A percentile compares a stretch with the other conserved stretches of the same genome.
phyloP scores from a whole-genome alignment of 2,113 vertebrate species.

The Calyptommatus sinebrachiatus region DNA sequence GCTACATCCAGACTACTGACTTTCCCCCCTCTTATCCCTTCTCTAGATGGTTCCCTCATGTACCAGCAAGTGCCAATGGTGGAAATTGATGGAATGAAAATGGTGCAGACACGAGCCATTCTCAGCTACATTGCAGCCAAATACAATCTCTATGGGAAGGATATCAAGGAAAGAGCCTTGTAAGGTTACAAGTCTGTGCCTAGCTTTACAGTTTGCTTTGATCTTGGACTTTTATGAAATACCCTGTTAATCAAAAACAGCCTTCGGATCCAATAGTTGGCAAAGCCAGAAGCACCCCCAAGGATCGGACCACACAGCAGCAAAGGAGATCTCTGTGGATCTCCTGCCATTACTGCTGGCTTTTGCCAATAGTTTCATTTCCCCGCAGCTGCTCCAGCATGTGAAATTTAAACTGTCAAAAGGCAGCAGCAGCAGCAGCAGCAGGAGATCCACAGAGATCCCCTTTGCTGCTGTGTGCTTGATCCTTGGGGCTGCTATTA shows the following conservation, averaged over 20 bases:
- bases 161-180: slow-evolving; percentile 79
- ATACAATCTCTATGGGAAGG: slow-evolving; percentile 82
- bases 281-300: no score
- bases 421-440: no score
- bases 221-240: background rate
- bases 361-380: no score
- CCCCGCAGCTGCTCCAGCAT: no score
- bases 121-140: slow-evolving; percentile 84
- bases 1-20: background rate
- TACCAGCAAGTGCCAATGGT: slow-evolving; percentile 92
- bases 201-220: background rate
- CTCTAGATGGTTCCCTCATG: slow-evolving; percentile 72
- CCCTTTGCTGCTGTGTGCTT: no score
- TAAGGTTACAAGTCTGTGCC: slow-evolving; percentile 56
- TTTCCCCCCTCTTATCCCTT: slow-evolving; percentile 1
- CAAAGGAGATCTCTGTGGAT: no score
- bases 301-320: no score
- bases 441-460: no score
- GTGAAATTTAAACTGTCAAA: no score
- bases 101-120: slow-evolving; percentile 84
- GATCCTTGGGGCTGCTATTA: no score
- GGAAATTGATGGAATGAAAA: slow-evolving; percentile 87
- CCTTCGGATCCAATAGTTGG: background rate
- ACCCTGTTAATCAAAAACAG: background rate
- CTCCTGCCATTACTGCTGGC: no score